Evolutionary conservation across 1,140 invertebrate species (phyloP), one percentile per base, ranked within the genome.

Genomic region (Ylistrum balloti): DNA sequence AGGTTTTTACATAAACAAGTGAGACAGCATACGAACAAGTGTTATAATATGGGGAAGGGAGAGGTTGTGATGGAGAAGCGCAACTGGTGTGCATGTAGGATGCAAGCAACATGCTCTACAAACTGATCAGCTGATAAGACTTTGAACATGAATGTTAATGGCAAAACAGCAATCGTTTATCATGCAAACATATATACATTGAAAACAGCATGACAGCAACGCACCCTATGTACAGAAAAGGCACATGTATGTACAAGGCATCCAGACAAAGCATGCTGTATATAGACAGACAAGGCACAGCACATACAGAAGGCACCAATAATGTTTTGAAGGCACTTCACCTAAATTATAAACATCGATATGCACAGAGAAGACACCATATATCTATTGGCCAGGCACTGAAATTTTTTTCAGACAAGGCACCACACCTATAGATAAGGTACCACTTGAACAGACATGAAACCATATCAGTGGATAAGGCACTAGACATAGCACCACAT

Each of bases 101-200:
- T 74, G n/a, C 13, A 74, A 1, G 11, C n/a, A 74, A 28, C 22
- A 28, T 74, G 56, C 56, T 22, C 45, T 20, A 48, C 45, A 2
- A 74, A 74, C 28, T 74, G n/a, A 74, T 74, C 56, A 28, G 56
- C 56, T 28, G 56, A 74, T 74, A 28, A 74, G n/a, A 74, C 56
- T 74, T 45, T 45, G 41, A 45, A 45, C 41, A 45, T 45, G 41
- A 45, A 45, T 74, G 56, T 74, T 74, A 74, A 74, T 74, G 56
- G 56, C n/a, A 74, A 74, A 74, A 74, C 56, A n/a, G 22, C 56
- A 1, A 7, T 74, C 41, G 10, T 45, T 45, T 17, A 45, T 45
- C 41, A 17, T 74, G 56, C 22, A 74, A 17, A 74, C 56, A n/a
- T 74, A 28, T 48, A 48, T 15, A 74, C 56, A 74, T 74, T n/a